Percentiles rank a stretch among this genome's conserved stretches.
phyloP scores from a whole-genome alignment of 2,797 vertebrate genomes.

The Melanogrammus aeglefinus region DNA sequence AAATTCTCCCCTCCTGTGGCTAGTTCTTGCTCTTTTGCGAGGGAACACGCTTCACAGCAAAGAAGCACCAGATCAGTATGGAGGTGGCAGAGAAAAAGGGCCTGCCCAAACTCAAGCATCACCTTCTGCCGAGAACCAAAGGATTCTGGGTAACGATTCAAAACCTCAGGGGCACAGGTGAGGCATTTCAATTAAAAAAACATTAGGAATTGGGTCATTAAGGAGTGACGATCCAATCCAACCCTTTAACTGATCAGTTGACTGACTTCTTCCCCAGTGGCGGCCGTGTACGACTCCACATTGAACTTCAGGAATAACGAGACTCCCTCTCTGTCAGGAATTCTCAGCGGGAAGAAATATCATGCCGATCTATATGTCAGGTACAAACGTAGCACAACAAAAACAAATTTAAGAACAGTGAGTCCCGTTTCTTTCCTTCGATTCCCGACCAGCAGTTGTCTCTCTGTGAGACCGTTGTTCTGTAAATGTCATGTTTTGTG shows the following conservation, averaged over 20 bases:
- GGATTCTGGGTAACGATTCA: slow-evolving; percentile 96
- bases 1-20: background rate
- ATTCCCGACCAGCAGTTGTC: background rate
- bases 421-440: background rate
- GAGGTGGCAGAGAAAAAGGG: slow-evolving; percentile 96
- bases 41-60: slow-evolving; percentile 95
- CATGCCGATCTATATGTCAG: slow-evolving; percentile 92
- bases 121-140: slow-evolving; percentile 94
- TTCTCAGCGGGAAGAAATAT: slow-evolving; percentile 92
- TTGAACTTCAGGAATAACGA: slow-evolving; percentile 96
- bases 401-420: background rate
- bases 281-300: slow-evolving; percentile 94
- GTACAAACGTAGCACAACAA: slow-evolving; percentile 51
- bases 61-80: slow-evolving; percentile 98
- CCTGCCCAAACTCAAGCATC: slow-evolving; percentile 91
- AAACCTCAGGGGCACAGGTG: slow-evolving; percentile 96
- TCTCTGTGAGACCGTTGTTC: background rate
- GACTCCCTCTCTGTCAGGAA: slow-evolving; percentile 84
- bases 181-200: background rate
- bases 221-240: background rate
- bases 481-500: background rate
- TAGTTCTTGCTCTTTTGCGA: slow-evolving; percentile 98
- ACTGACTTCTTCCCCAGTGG: slow-evolving; percentile 67
- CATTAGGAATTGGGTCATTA: background rate
- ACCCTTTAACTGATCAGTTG: slow-evolving; percentile 19